phyloP scores from a whole-genome alignment of 2,113 vertebrate genomes.

The Oreochromis aureus region DNA sequence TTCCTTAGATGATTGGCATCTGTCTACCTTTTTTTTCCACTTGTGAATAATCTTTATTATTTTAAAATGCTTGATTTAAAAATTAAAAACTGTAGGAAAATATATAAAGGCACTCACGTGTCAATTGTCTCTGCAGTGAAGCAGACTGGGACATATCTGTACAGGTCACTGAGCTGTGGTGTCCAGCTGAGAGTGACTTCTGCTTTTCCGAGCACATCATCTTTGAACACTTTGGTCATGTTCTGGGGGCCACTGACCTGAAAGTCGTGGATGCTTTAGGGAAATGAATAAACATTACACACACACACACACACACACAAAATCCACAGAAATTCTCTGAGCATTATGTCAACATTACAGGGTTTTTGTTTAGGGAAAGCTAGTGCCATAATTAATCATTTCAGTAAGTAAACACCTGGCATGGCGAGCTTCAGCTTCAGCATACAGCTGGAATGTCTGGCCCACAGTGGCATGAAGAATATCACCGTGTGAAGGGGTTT shows the following conservation, averaged over 20 bases:
- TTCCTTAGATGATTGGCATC: background rate
- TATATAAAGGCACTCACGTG: slow-evolving; percentile 13
- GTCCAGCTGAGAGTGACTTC: slow-evolving; percentile 57
- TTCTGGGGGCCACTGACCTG: slow-evolving; percentile 68
- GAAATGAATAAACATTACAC: background rate
- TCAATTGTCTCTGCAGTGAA: slow-evolving; percentile 65
- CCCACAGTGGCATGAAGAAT: slow-evolving; percentile 50
- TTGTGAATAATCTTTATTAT: background rate
- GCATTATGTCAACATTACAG: background rate
- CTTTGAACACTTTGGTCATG: slow-evolving; percentile 50
- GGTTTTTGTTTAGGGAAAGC: background rate
- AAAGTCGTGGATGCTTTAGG: slow-evolving; percentile 60
- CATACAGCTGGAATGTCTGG: slow-evolving; percentile 21
- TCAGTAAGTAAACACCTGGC: slow-evolving; percentile 14
- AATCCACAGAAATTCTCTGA: background rate
- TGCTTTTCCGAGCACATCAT: background rate
- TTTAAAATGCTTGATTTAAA: background rate
- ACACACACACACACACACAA: background rate
- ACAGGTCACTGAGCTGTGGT: slow-evolving; percentile 23
- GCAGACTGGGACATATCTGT: slow-evolving; percentile 56
- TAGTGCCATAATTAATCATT: background rate
- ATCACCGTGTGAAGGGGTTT: slow-evolving; percentile 36
- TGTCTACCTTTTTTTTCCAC: background rate
- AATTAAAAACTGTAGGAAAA: background rate
- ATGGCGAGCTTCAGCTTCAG: slow-evolving; percentile 35